Percentiles rank a stretch among this genome's conserved stretches.
phyloP scores from a whole-genome alignment of 2,888 invertebrate genomes.

The Fragum whitleyi region DNA sequence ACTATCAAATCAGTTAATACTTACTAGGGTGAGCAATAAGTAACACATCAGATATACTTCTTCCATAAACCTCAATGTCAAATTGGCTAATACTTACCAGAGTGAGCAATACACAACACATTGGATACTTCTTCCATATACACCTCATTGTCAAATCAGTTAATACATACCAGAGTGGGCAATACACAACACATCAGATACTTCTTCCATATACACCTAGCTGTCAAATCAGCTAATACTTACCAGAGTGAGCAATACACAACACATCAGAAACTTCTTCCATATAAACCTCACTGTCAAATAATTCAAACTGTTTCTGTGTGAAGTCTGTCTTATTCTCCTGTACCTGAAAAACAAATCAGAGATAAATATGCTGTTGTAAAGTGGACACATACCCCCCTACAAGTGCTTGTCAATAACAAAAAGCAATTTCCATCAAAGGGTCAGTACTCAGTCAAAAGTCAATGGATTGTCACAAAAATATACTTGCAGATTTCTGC shows the following conservation, averaged over 20 bases:
- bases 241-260: slow-evolving; percentile 93
- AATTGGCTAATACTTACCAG: slow-evolving; percentile 91
- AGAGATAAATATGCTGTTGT: too few relatives aligned
- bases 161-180: slow-evolving; percentile 93
- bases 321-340: slow-evolving; percentile 86
- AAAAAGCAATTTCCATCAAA: too few relatives aligned
- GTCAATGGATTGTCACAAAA: too few relatives aligned
- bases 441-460: too few relatives aligned
- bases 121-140: slow-evolving; percentile 98
- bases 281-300: slow-evolving; percentile 97
- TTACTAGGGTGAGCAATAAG: slow-evolving; percentile 94
- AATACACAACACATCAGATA: slow-evolving; percentile 97
- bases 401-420: too few relatives aligned
- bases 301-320: slow-evolving; percentile 94
- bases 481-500: too few relatives aligned
- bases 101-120: slow-evolving; percentile 96
- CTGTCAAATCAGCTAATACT: slow-evolving; percentile 97
- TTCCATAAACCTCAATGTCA: slow-evolving; percentile 97
- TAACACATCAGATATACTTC: slow-evolving; percentile 97
- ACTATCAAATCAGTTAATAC: slow-evolving; percentile 97
- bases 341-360: slow-evolving; percentile 81
- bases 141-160: slow-evolving; percentile 97
- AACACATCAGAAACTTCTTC: slow-evolving; percentile 98
- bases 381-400: too few relatives aligned
- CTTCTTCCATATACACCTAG: slow-evolving; percentile 97